A percentile compares a stretch with the other conserved stretches of the same genome.
Conservation (phyloP, 2,888 invertebrate genomes). For the Tyria jacobaeae region DNA sequence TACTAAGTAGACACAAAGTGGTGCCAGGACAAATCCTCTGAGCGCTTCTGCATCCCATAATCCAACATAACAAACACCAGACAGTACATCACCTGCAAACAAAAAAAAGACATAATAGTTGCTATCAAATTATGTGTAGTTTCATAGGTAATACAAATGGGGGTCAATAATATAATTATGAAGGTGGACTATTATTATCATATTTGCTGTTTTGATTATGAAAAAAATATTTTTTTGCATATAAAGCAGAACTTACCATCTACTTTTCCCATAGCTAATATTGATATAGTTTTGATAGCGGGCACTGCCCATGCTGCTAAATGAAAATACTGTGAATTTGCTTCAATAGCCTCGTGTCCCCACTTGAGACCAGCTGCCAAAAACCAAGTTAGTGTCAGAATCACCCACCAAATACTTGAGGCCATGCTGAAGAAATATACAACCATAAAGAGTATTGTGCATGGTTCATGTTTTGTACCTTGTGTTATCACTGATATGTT, state of each 20-base stretch:
- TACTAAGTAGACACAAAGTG: constrained; percentile 95
- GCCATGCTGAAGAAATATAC: constrained; percentile 99
- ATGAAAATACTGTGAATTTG: constrained; percentile 98
- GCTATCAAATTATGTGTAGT: no score
- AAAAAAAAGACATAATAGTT: constrained; percentile 29
- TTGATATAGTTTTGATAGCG: constrained; percentile 97
- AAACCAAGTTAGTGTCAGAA: constrained; percentile 98
- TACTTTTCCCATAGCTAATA: constrained; percentile 97
- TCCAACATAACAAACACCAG: constrained; percentile 97
- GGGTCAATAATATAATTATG: not conserved
- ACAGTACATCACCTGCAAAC: constrained; percentile 94
- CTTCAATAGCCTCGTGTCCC: constrained; percentile 99
- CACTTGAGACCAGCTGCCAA: constrained; percentile 98
- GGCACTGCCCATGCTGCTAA: constrained; percentile 99
- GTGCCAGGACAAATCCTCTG: constrained; percentile 96
- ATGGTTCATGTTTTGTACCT: constrained; percentile 93
- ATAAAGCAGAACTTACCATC: constrained; percentile 89
- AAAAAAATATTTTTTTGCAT: not conserved
- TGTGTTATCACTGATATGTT: constrained; percentile 95
- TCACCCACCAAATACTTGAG: constrained; percentile 99
- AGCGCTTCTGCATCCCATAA: constrained; percentile 95
- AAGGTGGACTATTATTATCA: not conserved
- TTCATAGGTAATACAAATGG: no score
- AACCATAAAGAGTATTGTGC: constrained; percentile 98
- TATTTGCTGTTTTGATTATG: not conserved